phyloP scores from a whole-genome alignment of 2,113 vertebrate genomes.

The Noctilio leporinus region DNA sequence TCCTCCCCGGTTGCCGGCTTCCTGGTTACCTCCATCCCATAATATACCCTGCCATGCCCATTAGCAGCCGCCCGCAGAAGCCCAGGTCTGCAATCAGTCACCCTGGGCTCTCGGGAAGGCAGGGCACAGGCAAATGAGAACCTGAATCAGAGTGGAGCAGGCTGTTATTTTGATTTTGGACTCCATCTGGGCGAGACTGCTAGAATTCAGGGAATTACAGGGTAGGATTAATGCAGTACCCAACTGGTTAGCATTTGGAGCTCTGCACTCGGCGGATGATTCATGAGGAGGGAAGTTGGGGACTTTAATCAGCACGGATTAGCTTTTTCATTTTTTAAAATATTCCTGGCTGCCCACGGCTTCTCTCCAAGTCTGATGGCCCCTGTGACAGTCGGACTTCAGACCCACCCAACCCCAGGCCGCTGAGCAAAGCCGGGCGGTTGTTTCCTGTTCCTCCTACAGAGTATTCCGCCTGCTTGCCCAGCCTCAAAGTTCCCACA shows the following conservation, averaged over 20 bases:
- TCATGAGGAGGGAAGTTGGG: conserved; percentile 9
- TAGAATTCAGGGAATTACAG: neutral
- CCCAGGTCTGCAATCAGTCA: neutral
- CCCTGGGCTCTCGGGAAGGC: neutral
- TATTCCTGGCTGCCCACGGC: neutral
- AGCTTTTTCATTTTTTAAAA: neutral
- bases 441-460: neutral
- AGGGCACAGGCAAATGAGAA: neutral
- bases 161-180: neutral
- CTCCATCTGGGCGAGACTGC: conserved; percentile 10
- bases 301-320: neutral
- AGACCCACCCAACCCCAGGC: neutral
- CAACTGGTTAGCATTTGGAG: neutral
- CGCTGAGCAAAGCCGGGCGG: neutral
- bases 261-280: neutral
- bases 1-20: neutral
- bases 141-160: neutral
- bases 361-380: neutral
- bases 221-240: neutral
- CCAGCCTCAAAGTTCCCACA: conserved; percentile 40
- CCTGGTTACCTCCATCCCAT: neutral
- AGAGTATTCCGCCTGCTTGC: conserved; percentile 11
- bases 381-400: neutral
- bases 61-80: neutral
- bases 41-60: neutral